Evolutionary conservation across 2,797 vertebrate species (phyloP).

Genomic region (Chrosomus eos): DNA sequence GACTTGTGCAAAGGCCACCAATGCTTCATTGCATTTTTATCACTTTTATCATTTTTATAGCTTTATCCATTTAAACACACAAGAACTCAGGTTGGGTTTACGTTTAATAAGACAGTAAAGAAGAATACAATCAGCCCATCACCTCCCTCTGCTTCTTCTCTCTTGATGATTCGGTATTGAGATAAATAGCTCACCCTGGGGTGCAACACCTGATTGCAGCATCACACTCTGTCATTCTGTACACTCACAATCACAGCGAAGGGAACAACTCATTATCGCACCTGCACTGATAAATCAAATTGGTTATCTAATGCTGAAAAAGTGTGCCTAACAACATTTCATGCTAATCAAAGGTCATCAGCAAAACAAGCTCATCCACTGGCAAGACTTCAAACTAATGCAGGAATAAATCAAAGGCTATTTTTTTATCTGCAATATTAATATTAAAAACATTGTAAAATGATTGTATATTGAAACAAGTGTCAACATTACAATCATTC

Average conservation of each 20-base stretch:
- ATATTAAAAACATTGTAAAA: not conserved
- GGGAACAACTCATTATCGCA: slow-evolving; percentile 44
- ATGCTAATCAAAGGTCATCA: slow-evolving; percentile 44
- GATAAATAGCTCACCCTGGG: slow-evolving; percentile 58
- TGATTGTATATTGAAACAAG: not conserved
- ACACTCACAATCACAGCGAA: slow-evolving; percentile 37
- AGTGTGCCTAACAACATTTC: slow-evolving; percentile 15
- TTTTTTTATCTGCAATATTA: not conserved
- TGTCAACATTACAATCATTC: no score
- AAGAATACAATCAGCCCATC: slow-evolving; percentile 42
- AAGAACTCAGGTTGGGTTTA: slow-evolving; percentile 13
- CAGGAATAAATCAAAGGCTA: not conserved
- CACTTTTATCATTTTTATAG: not conserved
- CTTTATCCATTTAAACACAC: slow-evolving; percentile 6
- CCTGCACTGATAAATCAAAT: slow-evolving; percentile 41
- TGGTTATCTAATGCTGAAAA: not conserved
- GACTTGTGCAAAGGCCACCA: not conserved
- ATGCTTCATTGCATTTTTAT: not conserved
- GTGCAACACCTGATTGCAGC: slow-evolving; percentile 57
- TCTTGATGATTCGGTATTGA: slow-evolving; percentile 53
- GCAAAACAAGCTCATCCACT: not conserved
- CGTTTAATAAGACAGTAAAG: slow-evolving; percentile 26
- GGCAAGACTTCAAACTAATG: not conserved
- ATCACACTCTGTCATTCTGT: slow-evolving; percentile 50
- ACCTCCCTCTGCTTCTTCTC: slow-evolving; percentile 44